Evolutionary conservation across 2,888 invertebrate genomes (phyloP), one percentile per base, ranked within the genome.

Genomic region (Luperina nickerlii): DNA sequence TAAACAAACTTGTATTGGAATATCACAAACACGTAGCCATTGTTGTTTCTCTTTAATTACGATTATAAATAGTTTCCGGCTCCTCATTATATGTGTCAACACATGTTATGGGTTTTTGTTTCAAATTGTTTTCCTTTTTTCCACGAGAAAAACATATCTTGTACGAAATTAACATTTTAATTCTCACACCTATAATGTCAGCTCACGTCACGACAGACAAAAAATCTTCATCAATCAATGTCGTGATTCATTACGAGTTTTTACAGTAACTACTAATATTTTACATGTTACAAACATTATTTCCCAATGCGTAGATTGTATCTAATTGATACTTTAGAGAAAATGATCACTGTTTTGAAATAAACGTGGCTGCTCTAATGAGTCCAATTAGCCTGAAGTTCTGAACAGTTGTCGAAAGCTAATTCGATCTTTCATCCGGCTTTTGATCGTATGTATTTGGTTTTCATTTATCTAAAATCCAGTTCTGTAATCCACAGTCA

Each of bases 1-100:
- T 74, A 66, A 81, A 70, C 51, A 75, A 66, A 62, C 27, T 45
- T 76, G 9, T 62, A 70, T 66, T 73, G 48, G 54, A 73, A 60
- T 70, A 54, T n/a, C 63, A 60, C 13, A 65, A 20, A 63, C 20
- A 20, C 5, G 11, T 71, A 20, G 8, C 45, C 20, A 54, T 24
- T 48, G 18, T 54, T 79, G n/a, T 65, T 65, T 32, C 15, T 62
- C 20, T 38, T 54, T 24, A 27, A 72, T 32, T 71, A 2, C 15
- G 42, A 72, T 62, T 20, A 27, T 51, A 24, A 51, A 51, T 42
- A 74, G 20, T 42, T 42, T 42, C 42, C 70, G 70, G 1, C 13
- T 45, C 45, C 11, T 11, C 45, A 42, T 54, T 32, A 42, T 70
- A 42, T 70, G 5, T 42, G 42, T 27, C 15, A 27, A 32, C 71